Conservation (phyloP, 2,888 invertebrate genomes). For the Allolobophora icterica region DNA sequence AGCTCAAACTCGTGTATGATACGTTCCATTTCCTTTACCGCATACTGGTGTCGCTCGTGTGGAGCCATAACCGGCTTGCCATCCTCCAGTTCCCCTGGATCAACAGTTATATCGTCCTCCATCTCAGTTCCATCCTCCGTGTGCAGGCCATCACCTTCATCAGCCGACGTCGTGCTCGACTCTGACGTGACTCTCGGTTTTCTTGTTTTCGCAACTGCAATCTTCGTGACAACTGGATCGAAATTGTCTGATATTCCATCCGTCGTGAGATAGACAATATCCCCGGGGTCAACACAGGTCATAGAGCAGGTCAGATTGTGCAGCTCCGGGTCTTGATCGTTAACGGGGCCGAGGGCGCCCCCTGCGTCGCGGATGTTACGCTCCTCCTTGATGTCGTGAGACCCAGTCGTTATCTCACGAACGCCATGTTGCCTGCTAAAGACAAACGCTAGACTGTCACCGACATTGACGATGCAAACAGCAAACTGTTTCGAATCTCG, state of each 20-base stretch:
- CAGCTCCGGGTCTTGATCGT: slow-evolving; percentile 82
- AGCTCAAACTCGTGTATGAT: slow-evolving; percentile 64
- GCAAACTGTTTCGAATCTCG: slow-evolving; percentile 66
- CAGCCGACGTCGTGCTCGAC: background rate
- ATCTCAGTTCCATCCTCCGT: slow-evolving; percentile 26
- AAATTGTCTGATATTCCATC: slow-evolving; percentile 90
- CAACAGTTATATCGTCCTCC: slow-evolving; percentile 33
- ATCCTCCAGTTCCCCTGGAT: slow-evolving; percentile 40
- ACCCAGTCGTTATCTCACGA: slow-evolving; percentile 79
- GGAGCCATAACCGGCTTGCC: slow-evolving; percentile 63
- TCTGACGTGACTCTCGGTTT: background rate
- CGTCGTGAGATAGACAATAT: slow-evolving; percentile 85
- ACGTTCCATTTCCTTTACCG: slow-evolving; percentile 70
- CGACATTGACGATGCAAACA: slow-evolving; percentile 86
- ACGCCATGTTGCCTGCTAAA: slow-evolving; percentile 78
- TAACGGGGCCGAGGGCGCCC: slow-evolving; percentile 85
- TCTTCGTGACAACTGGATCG: slow-evolving; percentile 88
- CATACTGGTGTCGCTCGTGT: slow-evolving; percentile 78
- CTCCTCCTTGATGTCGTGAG: slow-evolving; percentile 82
- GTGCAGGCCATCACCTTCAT: slow-evolving; percentile 21
- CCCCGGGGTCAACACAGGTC: slow-evolving; percentile 79
- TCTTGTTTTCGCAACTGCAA: slow-evolving; percentile 69
- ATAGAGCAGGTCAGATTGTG: slow-evolving; percentile 85
- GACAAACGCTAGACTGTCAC: slow-evolving; percentile 86
- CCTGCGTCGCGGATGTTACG: slow-evolving; percentile 87